Conservation (phyloP, 2,797 vertebrate species). For the Gephyroberyx darwinii region DNA sequence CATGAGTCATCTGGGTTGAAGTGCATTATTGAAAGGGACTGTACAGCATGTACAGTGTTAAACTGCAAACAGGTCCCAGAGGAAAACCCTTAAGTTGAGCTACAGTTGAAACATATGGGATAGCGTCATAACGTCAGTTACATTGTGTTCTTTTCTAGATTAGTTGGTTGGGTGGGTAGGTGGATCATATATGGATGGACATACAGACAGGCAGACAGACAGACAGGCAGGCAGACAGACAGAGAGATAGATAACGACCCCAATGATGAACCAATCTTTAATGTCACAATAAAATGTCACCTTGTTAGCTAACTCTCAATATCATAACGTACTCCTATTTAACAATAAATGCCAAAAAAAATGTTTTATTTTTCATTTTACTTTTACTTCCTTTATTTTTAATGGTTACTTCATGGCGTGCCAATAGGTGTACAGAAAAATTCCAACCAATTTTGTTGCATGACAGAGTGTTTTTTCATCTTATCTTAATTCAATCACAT, state of each 20-base stretch:
- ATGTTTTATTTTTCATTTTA: too few relatives aligned
- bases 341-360: too few relatives aligned
- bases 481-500: too few relatives aligned
- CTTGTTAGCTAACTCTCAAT: too few relatives aligned
- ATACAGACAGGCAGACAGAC: not conserved
- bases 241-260: not conserved
- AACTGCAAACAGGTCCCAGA: slow-evolving; percentile 46
- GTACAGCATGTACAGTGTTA: slow-evolving; percentile 40
- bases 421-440: too few relatives aligned
- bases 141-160: slow-evolving; percentile 19
- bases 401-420: too few relatives aligned
- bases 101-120: slow-evolving; percentile 55
- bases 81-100: slow-evolving; percentile 49
- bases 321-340: too few relatives aligned
- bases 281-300: too few relatives aligned
- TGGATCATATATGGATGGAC: slow-evolving; percentile 7
- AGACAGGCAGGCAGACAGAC: not conserved
- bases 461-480: too few relatives aligned
- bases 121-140: slow-evolving; percentile 31
- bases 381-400: too few relatives aligned
- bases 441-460: too few relatives aligned
- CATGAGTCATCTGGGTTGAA: slow-evolving; percentile 73
- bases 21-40: slow-evolving; percentile 54
- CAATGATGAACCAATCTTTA: too few relatives aligned
- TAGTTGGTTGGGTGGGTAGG: not conserved